Base-by-base conservation (phyloP, 1,140 invertebrate species). In the Aphidius ervi region DNA sequence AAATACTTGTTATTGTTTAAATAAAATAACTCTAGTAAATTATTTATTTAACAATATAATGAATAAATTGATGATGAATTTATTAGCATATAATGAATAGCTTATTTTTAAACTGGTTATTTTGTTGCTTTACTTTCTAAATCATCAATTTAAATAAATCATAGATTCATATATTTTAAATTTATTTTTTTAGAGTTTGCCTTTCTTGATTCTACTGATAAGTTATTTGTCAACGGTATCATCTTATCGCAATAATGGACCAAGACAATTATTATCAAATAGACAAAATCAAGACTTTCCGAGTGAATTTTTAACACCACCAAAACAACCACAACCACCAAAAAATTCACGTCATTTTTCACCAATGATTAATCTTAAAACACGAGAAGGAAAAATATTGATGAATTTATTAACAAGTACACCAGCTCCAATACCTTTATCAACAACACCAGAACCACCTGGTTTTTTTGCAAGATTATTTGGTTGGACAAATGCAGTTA, bases 231-330 rank as follows among this genome's bases (percentile, higher is more conserved):
- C 42, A 47, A 16, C 6, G 9, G 42, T 37, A 54, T 61, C 46
- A n/a, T 55, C 55, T 48, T 46, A 46, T 6, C 57, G 37, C 20
- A 61, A 16, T 16, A 16, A 61, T 61, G 63, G 58, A 55, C 40
- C 48, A 5, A 54, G 58, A 20, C 39, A 46, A 47, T n/a, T 41
- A 3, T 8, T 47, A 40, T 54, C 55, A 46, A 58, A 58, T 43
- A 64, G 59, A 40, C 64, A 56, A 6, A 66, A 58, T 60, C 68
- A 71, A 57, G 64, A 61, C 9, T 7, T n/a, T 5, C 67, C 73
- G 5, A 77, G 70, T 50, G 76, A 79, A 55, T 79, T 70, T 20
- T 55, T 79, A n/a, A 66, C 72, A 10, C 77, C 77, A 60, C 75
- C 75, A n/a, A 66, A 71, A 10, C 77, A 76, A 60, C 75, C 74